Evolutionary conservation across 2,113 vertebrate genomes (phyloP), one percentile per base, ranked within the genome.

Genomic region (Origma solitaria): DNA sequence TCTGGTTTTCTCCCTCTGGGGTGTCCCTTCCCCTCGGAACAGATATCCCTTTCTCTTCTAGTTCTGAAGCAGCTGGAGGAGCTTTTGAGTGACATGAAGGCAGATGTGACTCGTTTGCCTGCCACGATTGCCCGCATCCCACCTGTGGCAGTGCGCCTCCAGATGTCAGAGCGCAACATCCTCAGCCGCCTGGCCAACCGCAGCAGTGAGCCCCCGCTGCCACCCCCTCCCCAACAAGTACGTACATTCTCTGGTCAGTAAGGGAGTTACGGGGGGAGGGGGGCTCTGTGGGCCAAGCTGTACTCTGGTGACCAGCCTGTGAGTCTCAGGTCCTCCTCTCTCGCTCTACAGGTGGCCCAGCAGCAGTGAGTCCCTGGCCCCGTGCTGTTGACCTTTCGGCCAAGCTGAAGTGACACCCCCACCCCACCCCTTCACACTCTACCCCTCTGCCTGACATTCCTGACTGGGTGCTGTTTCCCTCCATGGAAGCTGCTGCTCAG

Each of bases 51-150:
- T 76, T 96, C 56, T 77, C 84, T 71, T 96, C 60, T 97, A 99
- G 99, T 99, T 95, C 98, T 99, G 94, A 99, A 99, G 98, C 99
- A 99, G 97, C 97, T 99, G n/a, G 99, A 99, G 97, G 99, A 99
- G 96, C 97, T 99, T 68, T 96, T 99, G 92, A 99, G 99, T 73
- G 99, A 99, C 97, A 99, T 99, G 99, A 99, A 99, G 97, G 99
- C 99, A 0, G 99, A 99, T 69, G 99, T 99, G 92, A 99, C 99
- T 1, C 98, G 99, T 47, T 98, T 99, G 92, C 99, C 99, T 7
- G 99, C 99, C 31, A 99, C 99, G 53, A 99, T 99, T 31, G 99
- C 99, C 94, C 98, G 99, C 75, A 99, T 99, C 90, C 99, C 99
- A 2, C 99, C 99, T 0, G 99, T 99, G 60, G 99, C 99, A 2